phyloP scores from a whole-genome alignment of 2,113 vertebrate genomes.

The Scopus umbretta region DNA sequence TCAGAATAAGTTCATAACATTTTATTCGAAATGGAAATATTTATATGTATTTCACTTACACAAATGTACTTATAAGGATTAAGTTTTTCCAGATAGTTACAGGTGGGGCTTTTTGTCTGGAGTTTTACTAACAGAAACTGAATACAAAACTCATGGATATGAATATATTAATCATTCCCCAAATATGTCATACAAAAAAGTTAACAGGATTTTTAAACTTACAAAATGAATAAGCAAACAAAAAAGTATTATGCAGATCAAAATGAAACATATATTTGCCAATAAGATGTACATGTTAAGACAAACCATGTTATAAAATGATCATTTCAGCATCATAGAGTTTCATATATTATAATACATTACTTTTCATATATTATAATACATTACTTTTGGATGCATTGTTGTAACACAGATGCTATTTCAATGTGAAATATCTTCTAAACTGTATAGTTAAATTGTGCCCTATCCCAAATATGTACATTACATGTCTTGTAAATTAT shows the following conservation, averaged over 20 bases:
- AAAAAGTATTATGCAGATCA: not conserved
- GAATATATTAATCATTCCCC: not conserved
- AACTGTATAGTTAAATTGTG: not conserved
- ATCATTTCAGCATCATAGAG: not conserved
- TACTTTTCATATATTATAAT: not conserved
- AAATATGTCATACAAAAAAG: not conserved
- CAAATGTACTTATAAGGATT: not conserved
- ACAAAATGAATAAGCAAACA: not conserved
- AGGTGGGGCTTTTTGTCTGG: not conserved
- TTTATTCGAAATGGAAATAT: not conserved
- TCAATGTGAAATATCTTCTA: not conserved
- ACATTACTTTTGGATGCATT: not conserved
- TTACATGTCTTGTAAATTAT: not conserved
- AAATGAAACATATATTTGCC: not conserved
- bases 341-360: not conserved
- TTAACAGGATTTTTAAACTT: not conserved
- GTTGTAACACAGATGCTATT: not conserved
- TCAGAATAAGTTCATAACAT: not conserved
- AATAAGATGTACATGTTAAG: not conserved
- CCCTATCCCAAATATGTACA: not conserved
- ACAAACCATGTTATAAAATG: not conserved
- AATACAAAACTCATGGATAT: not conserved
- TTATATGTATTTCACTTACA: not conserved
- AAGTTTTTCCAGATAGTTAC: not conserved
- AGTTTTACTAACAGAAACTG: not conserved